Evolutionary conservation across 1,140 invertebrate genomes (phyloP), one percentile per base, ranked within the genome.

Genomic region (Chionoecetes opilio): DNA sequence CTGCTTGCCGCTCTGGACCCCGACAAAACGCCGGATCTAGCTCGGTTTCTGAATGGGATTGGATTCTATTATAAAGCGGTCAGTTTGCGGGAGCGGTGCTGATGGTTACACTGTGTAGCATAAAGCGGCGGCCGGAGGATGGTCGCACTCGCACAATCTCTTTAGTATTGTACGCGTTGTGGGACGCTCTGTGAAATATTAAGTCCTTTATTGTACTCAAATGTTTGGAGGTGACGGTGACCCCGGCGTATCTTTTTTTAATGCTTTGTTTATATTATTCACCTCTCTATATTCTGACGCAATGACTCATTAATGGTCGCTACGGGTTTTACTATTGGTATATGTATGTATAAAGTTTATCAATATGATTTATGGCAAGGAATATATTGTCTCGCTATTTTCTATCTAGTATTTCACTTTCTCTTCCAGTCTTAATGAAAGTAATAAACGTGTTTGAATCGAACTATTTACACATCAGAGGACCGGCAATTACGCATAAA

Each of bases 401-500:
- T 26, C 21, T 75, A n/a, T 75, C 6, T 26, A 75, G 63, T n/a
- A n/a, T 75, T n/a, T 75, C 26, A 75, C 6, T 75, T 75, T 26
- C 63, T 75, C n/a, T 26, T 75, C 63, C 63, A 75, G 63, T 17
- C 26, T n/a, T 26, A 26, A 75, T 75, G 63, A 75, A 75, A 75
- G 0, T n/a, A 26, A 75, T 75, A 75, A 75, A 26, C 53, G 53
- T 2, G 63, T n/a, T 75, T 75, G 21, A 8, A n/a, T 0, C 21
- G 26, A 75, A 75, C 26, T 75, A 21, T 75, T n/a, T 53, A 53
- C 46, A 53, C 46, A 53, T 14, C 9, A 53, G 46, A 14, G 21
- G 3, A n/a, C 63, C 21, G n/a, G 21, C n/a, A 75, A 75, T 75
- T 86, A 85, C 41, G 86, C 29, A 93, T 85, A 93, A 46, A 92